A percentile compares a stretch with the other conserved stretches of the same genome.
These are phyloP conservation scores for Euglossa dilemma DNA, from an alignment of 1,140 invertebrate genomes.

Conservation along the genomic window DNA sequence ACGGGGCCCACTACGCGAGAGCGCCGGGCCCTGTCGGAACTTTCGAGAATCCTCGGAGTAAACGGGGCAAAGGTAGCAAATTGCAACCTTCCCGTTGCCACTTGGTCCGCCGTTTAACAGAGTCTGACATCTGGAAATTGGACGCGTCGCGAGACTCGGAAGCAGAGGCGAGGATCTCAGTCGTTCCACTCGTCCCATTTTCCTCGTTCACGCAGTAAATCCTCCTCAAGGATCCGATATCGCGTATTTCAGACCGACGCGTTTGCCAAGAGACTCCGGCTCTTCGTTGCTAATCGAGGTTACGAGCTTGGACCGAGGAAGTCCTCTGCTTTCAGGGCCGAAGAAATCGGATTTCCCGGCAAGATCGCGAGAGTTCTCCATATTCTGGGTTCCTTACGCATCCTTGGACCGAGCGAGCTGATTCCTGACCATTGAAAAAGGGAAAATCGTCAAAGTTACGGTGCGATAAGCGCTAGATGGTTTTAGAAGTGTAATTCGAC, in stretches of 20 bases:
- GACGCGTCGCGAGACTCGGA: neutral
- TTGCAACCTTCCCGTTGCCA: neutral
- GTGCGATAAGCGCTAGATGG: no score
- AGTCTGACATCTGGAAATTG: neutral
- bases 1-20: no score
- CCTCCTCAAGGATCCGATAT: slow-evolving; percentile 24
- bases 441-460: no score
- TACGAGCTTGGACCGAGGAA: neutral
- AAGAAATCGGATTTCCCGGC: no score
- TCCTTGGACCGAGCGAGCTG: no score
- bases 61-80: neutral
- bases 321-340: no score
- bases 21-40: no score
- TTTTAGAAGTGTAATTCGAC: no score
- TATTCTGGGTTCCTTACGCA: no score
- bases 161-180: no score
- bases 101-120: neutral
- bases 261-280: slow-evolving; percentile 29
- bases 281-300: slow-evolving; percentile 6
- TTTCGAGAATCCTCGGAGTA: neutral
- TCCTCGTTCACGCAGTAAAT: slow-evolving; percentile 9
- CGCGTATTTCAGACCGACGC: neutral
- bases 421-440: no score
- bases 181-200: neutral
- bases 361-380: no score